Conservation (phyloP, 2,888 invertebrate species). For the Drosophila mercatorum region DNA sequence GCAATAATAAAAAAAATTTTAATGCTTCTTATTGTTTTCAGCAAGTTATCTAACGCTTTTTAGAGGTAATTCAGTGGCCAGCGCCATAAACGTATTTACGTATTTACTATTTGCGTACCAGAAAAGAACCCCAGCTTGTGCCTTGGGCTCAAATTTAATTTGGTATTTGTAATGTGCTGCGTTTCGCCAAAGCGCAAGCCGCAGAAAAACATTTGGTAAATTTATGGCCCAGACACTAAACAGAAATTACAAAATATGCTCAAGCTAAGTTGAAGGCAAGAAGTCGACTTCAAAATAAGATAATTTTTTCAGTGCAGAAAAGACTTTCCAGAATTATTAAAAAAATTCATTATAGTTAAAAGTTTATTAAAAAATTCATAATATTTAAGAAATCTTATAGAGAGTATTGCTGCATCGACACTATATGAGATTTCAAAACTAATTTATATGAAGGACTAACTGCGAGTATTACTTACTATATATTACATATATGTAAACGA, state of each 20-base stretch:
- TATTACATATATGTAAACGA: neutral
- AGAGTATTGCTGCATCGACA: neutral
- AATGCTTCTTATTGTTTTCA: conserved; percentile 72
- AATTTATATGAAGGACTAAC: conserved; percentile 27
- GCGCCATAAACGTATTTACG: conserved; percentile 60
- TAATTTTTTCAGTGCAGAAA: neutral
- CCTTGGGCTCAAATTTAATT: conserved; percentile 41
- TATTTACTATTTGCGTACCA: conserved; percentile 56
- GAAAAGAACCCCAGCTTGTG: conserved; percentile 7
- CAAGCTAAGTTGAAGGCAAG: neutral
- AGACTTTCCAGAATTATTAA: neutral
- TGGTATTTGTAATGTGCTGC: conserved; percentile 45
- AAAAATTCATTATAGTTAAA: neutral
- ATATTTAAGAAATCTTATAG: neutral
- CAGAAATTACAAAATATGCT: conserved; percentile 31
- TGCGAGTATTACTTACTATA: conserved; percentile 5
- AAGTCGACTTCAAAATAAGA: neutral
- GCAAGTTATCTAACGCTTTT: conserved; percentile 62
- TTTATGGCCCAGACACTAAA: conserved; percentile 40
- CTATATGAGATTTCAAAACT: conserved; percentile 3
- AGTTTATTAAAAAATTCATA: neutral
- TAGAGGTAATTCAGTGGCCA: conserved; percentile 53
- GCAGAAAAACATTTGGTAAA: conserved; percentile 44
- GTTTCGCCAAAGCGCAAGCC: conserved; percentile 33
- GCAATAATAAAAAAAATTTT: conserved; percentile 70